Evolutionary conservation across 2,888 invertebrate species (phyloP).

Genomic region (Argynnis bischoffii): DNA sequence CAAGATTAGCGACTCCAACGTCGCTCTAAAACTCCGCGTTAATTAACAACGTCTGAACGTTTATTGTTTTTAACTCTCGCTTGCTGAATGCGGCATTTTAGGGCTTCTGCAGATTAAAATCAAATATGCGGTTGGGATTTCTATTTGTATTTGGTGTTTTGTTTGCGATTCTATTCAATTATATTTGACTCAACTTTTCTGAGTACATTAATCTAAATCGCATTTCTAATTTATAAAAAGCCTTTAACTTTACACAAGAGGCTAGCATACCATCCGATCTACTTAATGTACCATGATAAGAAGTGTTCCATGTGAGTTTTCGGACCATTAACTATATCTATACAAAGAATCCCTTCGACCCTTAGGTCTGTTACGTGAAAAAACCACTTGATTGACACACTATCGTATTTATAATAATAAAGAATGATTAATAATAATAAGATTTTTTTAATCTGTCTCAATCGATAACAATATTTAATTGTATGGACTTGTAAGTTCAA

Average conservation of each 20-base stretch:
- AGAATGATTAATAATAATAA: too few relatives aligned
- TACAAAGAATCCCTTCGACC: too few relatives aligned
- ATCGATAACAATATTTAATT: neutral
- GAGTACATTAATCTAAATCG: neutral
- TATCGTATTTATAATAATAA: too few relatives aligned
- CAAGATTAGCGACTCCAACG: constrained; percentile 56
- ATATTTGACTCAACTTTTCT: neutral
- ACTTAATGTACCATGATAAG: too few relatives aligned
- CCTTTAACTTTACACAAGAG: too few relatives aligned
- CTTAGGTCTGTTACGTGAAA: too few relatives aligned
- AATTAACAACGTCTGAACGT: constrained; percentile 56
- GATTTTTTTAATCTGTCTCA: too few relatives aligned
- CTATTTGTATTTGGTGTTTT: constrained; percentile 25
- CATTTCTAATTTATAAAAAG: neutral
- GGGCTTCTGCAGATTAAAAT: constrained; percentile 31
- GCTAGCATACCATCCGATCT: too few relatives aligned
- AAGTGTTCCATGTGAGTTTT: too few relatives aligned
- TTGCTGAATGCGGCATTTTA: constrained; percentile 24
- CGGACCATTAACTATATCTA: too few relatives aligned
- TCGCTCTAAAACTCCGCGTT: constrained; percentile 38
- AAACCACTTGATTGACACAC: too few relatives aligned
- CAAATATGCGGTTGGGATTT: constrained; percentile 32
- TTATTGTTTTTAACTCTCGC: constrained; percentile 44
- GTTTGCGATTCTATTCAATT: constrained; percentile 13
- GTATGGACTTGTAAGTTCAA: neutral